Percentiles rank a stretch among this genome's conserved stretches.
These are phyloP conservation scores for Rhopalosiphum nymphaeae DNA, from an alignment of 2,888 invertebrate genomes.

Conservation along the genomic window DNA sequence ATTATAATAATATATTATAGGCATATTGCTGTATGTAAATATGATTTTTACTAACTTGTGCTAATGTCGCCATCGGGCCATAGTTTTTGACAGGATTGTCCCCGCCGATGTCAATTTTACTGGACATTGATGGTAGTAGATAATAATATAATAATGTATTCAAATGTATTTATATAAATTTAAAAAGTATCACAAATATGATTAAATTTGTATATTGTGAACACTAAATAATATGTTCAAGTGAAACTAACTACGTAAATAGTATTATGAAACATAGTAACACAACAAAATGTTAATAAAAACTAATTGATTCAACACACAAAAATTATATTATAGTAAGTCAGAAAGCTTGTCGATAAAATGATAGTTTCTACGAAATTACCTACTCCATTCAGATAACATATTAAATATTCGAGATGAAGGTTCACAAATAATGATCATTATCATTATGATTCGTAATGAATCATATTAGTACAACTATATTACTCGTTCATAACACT, in stretches of 20 bases:
- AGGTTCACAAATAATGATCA: background rate
- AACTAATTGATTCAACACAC: background rate
- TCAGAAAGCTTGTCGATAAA: background rate
- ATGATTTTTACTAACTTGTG: slow-evolving; percentile 5
- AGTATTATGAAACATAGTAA: background rate
- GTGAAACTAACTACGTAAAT: background rate
- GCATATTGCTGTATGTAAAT: background rate
- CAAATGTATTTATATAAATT: background rate
- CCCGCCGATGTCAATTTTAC: background rate
- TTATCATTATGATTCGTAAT: background rate
- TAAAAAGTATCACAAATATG: background rate
- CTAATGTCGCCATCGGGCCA: background rate
- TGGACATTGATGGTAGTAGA: background rate
- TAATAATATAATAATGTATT: background rate
- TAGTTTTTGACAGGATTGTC: background rate
- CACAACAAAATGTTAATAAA: background rate
- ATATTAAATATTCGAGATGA: background rate
- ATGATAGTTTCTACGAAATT: background rate
- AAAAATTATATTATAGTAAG: background rate
- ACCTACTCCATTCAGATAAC: background rate
- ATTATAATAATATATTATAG: background rate
- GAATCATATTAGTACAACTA: background rate
- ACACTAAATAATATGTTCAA: background rate
- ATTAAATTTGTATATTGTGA: background rate
- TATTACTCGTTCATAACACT: background rate